Evolutionary conservation across 2,113 vertebrate species (phyloP).

Genomic region (Gasterosteus aculeatus): DNA sequence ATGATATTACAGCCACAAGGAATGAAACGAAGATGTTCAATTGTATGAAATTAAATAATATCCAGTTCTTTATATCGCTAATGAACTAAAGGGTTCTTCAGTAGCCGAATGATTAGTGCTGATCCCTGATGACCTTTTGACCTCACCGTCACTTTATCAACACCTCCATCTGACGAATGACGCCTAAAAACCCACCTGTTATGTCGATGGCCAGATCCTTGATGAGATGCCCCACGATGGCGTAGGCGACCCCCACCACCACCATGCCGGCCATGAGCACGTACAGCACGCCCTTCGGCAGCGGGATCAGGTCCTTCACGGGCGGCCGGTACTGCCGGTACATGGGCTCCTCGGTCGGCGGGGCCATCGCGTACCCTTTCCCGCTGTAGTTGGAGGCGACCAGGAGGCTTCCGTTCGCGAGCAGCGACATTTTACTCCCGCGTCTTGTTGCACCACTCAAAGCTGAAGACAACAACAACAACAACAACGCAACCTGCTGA

Average conservation of each 20-base stretch:
- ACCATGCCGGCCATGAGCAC: slow-evolving; percentile 84
- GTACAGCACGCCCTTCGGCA: slow-evolving; percentile 84
- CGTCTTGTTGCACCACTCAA: slow-evolving; percentile 3
- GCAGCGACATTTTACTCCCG: not conserved
- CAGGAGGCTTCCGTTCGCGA: slow-evolving; percentile 66
- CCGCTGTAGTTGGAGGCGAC: slow-evolving; percentile 55
- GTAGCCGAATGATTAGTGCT: no score
- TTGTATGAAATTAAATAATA: not conserved
- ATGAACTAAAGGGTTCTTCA: not conserved
- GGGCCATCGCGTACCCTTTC: slow-evolving; percentile 52
- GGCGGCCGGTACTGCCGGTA: slow-evolving; percentile 81
- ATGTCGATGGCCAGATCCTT: slow-evolving; percentile 86
- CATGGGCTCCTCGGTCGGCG: slow-evolving; percentile 69
- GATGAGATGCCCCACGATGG: slow-evolving; percentile 87
- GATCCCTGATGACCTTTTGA: no score
- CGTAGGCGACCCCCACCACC: slow-evolving; percentile 85
- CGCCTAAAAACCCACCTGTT: slow-evolving; percentile 68
- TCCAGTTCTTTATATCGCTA: not conserved
- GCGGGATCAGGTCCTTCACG: slow-evolving; percentile 77
- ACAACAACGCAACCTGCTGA: not conserved
- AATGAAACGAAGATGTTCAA: not conserved
- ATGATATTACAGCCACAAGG: not conserved
- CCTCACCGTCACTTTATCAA: no score
- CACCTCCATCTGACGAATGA: no score
- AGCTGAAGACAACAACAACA: not conserved